Percentiles rank a stretch among this genome's conserved stretches.
phyloP scores from a whole-genome alignment of 1,140 invertebrate genomes.

The Uloborus diversus region DNA sequence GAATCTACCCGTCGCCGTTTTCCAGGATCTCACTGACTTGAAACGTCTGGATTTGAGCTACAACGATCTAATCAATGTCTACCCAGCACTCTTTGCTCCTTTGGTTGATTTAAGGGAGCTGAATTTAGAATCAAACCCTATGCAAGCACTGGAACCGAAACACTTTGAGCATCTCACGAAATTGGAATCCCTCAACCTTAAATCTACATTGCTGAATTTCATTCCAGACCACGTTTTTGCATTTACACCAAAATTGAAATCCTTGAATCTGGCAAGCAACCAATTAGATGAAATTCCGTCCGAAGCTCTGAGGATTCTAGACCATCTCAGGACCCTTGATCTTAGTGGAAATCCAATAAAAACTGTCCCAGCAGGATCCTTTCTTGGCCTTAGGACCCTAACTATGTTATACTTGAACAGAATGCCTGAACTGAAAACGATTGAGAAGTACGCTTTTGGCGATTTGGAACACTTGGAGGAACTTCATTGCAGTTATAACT shows the following conservation, averaged over 20 bases:
- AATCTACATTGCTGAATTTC: conserved; percentile 9
- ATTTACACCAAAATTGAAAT: conserved; percentile 38
- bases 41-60: conserved; percentile 38
- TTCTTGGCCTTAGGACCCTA: conserved; percentile 25
- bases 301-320: conserved; percentile 26
- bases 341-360: conserved; percentile 56
- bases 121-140: conserved; percentile 41
- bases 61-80: conserved; percentile 43
- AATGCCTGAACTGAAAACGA: conserved; percentile 49
- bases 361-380: conserved; percentile 39
- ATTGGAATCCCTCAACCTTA: conserved; percentile 41
- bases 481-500: conserved; percentile 51
- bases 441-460: conserved; percentile 56
- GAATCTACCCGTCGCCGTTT: conserved; percentile 11
- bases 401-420: conserved; percentile 37
- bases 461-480: conserved; percentile 44
- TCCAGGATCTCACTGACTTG: background rate
- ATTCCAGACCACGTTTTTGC: conserved; percentile 46
- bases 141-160: conserved; percentile 33
- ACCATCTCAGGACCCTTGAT: conserved; percentile 25
- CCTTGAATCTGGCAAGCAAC: conserved; percentile 53
- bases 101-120: conserved; percentile 24
- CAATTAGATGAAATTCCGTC: conserved; percentile 36
- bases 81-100: conserved; percentile 5
- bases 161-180: conserved; percentile 29